phyloP scores from a whole-genome alignment of 2,797 vertebrate genomes.

The Dromococcyx pavoninus region DNA sequence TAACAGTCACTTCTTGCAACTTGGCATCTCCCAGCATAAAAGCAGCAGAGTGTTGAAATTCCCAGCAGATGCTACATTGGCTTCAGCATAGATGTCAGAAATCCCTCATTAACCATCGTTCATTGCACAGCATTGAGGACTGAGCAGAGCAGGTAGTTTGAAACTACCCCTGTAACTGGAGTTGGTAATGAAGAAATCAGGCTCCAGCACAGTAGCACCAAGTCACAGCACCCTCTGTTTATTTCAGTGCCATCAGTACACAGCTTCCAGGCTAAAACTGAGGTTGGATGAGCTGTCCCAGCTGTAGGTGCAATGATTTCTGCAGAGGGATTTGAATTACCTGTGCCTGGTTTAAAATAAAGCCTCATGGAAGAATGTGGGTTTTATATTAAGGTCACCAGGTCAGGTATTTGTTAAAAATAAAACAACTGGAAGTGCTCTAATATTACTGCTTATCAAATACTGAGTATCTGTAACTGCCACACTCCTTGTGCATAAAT shows the following conservation, averaged over 20 bases:
- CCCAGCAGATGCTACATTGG: neutral
- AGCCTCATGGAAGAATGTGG: neutral
- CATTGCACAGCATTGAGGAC: rapidly evolving
- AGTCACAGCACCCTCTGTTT: neutral
- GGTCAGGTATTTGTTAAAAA: neutral
- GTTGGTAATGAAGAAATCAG: neutral
- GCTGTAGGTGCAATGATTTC: neutral
- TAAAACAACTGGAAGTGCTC: neutral
- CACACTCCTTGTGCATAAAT: neutral
- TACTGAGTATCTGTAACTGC: neutral
- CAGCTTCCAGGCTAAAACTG: neutral
- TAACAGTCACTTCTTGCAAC: neutral
- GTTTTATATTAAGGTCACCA: neutral
- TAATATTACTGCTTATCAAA: neutral
- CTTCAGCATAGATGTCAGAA: rapidly evolving
- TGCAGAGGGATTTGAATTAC: neutral
- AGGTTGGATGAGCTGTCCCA: rapidly evolving
- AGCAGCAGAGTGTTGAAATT: neutral
- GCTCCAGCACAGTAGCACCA: neutral
- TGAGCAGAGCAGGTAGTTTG: neutral
- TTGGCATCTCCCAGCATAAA: no score
- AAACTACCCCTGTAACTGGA: rapidly evolving
- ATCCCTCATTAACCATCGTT: rapidly evolving
- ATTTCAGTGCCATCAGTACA: neutral
- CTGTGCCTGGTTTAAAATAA: neutral